A percentile compares a stretch with the other conserved stretches of the same genome.
phyloP scores from a whole-genome alignment of 2,888 invertebrate genomes.

The Oxyscelio sp. region DNA sequence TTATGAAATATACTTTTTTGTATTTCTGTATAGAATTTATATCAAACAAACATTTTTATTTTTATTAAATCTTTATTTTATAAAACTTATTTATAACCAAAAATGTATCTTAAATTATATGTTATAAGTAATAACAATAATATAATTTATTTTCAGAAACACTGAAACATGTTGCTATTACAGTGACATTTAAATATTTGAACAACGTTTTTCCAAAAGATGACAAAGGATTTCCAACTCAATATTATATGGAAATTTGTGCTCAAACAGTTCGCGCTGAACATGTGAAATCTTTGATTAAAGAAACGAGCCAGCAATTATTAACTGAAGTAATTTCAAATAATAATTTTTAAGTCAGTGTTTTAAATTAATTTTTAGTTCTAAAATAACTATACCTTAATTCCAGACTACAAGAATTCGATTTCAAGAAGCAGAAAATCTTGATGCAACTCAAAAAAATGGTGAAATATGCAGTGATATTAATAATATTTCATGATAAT shows the following conservation, averaged over 20 bases:
- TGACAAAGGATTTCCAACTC: slow-evolving; percentile 82
- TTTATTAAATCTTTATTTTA: too few relatives aligned
- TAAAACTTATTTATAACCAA: too few relatives aligned
- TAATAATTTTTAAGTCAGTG: background rate
- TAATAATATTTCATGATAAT: slow-evolving; percentile 34
- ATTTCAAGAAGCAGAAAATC: slow-evolving; percentile 47
- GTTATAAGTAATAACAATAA: too few relatives aligned
- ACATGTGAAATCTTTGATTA: slow-evolving; percentile 87
- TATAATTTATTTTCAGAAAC: slow-evolving; percentile 85
- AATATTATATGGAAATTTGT: slow-evolving; percentile 86
- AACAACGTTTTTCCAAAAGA: slow-evolving; percentile 86
- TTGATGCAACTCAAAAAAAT: slow-evolving; percentile 44
- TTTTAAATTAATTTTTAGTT: background rate
- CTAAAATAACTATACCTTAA: background rate
- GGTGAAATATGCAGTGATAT: slow-evolving; percentile 38
- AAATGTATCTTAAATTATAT: too few relatives aligned
- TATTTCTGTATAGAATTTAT: too few relatives aligned
- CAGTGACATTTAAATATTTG: slow-evolving; percentile 85
- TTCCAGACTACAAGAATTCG: slow-evolving; percentile 50
- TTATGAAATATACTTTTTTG: too few relatives aligned
- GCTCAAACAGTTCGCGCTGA: slow-evolving; percentile 87
- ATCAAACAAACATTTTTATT: too few relatives aligned
- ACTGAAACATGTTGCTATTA: slow-evolving; percentile 85
- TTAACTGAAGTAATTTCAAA: slow-evolving; percentile 82
- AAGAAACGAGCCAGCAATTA: slow-evolving; percentile 88